phyloP scores from a whole-genome alignment of 2,888 invertebrate genomes.

The Metopia argyrocephala region DNA sequence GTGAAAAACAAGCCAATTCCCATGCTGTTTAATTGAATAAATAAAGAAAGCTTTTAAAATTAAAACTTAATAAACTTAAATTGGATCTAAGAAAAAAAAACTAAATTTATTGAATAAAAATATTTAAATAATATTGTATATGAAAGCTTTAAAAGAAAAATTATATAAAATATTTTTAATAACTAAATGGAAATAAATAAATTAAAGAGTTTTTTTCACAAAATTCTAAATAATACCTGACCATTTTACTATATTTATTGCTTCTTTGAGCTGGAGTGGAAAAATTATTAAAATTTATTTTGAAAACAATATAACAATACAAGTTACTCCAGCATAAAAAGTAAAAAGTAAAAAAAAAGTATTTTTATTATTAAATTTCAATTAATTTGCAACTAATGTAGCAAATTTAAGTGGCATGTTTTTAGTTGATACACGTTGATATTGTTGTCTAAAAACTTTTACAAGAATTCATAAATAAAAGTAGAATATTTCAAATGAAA shows the following conservation, averaged over 20 bases:
- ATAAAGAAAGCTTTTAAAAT: conserved; percentile 6
- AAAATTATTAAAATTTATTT: too few relatives aligned
- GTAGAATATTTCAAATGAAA: conserved; percentile 5
- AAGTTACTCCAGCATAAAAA: background rate
- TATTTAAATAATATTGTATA: background rate
- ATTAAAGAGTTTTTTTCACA: too few relatives aligned
- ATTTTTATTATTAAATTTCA: background rate
- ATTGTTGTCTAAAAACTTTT: conserved; percentile 3
- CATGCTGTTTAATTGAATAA: conserved; percentile 38
- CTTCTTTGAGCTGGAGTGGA: too few relatives aligned
- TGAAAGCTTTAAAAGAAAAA: conserved; percentile 2
- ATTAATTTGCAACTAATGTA: background rate
- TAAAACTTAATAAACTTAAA: background rate
- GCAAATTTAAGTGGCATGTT: conserved; percentile 58
- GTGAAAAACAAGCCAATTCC: conserved; percentile 7
- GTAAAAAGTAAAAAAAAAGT: background rate
- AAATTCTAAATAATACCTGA: too few relatives aligned
- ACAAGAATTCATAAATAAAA: conserved; percentile 14
- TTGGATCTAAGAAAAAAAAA: too few relatives aligned
- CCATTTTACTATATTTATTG: too few relatives aligned
- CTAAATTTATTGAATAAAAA: too few relatives aligned
- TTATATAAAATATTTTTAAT: background rate
- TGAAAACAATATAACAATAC: too few relatives aligned
- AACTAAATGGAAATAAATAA: background rate
- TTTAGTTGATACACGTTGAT: conserved; percentile 22